Evolutionary conservation across 2,888 invertebrate species (phyloP), one percentile per base, ranked within the genome.

Genomic region (Bellardia pandia): DNA sequence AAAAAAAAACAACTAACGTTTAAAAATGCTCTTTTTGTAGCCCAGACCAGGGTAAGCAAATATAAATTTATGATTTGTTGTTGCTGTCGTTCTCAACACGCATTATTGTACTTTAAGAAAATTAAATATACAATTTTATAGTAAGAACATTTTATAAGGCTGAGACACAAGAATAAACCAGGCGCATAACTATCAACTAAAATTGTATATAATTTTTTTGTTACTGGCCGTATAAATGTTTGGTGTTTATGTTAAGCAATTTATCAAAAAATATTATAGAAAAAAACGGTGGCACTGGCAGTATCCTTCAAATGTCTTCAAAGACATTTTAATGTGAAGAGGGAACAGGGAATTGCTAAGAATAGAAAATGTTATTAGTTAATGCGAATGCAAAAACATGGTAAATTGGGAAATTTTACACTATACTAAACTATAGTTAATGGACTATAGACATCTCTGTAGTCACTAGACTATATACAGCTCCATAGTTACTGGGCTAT

Each of bases 211-310:
- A 76, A 87, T 82, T 82, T 85, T 82, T 87, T 64, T 87, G 78
- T 71, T 85, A 75, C 42, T 80, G 81, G 71, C 83, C 86, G 71
- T 53, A 80, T 79, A 80, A 83, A 83, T 81, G 85, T 64, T 78
- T 74, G 81, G 69, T 85, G 78, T 80, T 85, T 85, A 87, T 78
- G 77, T 81, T 85, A 37, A 64, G 78, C 64, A 87, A 87, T 87
- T 85, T 81, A 87, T 87, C 87, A 87, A 75, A 80, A 53, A 40
- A 81, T 79, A 30, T 6, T 1, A 16, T 23, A 16, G 14, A 33
- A n/a, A 53, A 30, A 56, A 33, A 62, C 40, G 11, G 33, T 23
- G 33, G 56, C 8, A 23, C 16, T 23, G 33, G 56, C 8, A 23
- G 60, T 60, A n/a, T 45, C 4, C 14, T 51, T 60, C 37, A 51